Evolutionary conservation across 2,797 vertebrate species (phyloP).

Genomic region (Phataginus tricuspis): DNA sequence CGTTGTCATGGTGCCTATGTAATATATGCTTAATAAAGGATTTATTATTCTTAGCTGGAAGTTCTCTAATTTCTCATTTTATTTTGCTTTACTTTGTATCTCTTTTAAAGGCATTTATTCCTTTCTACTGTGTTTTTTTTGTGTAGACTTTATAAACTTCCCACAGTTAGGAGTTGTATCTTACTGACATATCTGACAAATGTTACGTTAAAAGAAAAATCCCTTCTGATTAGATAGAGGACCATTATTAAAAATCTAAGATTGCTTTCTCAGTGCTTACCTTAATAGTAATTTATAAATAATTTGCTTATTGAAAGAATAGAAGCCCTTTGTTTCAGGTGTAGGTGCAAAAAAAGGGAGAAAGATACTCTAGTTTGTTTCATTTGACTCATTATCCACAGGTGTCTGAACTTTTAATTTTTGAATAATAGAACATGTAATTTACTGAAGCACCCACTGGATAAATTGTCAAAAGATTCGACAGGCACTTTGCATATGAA

Average conservation of each 20-base stretch:
- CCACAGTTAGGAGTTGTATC: not conserved
- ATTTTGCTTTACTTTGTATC: not conserved
- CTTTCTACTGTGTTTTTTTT: conserved; percentile 20
- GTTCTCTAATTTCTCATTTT: conserved; percentile 8
- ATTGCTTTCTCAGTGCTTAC: not conserved
- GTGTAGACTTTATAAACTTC: not conserved
- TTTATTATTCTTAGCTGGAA: not conserved
- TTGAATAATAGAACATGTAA: not conserved
- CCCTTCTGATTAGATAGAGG: not conserved
- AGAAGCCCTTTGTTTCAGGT: not conserved
- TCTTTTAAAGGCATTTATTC: conserved; percentile 34
- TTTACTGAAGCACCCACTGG: not conserved
- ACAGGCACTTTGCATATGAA: not conserved
- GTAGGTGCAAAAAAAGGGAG: not conserved
- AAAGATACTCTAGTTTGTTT: not conserved
- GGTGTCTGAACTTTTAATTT: not conserved
- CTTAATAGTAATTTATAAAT: not conserved
- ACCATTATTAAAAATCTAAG: not conserved
- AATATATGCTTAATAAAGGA: not conserved
- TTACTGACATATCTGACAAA: conserved; percentile 1
- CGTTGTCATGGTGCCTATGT: not conserved
- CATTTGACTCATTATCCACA: conserved; percentile 7
- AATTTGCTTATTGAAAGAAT: not conserved
- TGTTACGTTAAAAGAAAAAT: not conserved
- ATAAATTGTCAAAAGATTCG: conserved; percentile 10